These are phyloP conservation scores for Serrognathus titanus DNA, from an alignment of 2,888 invertebrate species.

Conservation along the genomic window DNA sequence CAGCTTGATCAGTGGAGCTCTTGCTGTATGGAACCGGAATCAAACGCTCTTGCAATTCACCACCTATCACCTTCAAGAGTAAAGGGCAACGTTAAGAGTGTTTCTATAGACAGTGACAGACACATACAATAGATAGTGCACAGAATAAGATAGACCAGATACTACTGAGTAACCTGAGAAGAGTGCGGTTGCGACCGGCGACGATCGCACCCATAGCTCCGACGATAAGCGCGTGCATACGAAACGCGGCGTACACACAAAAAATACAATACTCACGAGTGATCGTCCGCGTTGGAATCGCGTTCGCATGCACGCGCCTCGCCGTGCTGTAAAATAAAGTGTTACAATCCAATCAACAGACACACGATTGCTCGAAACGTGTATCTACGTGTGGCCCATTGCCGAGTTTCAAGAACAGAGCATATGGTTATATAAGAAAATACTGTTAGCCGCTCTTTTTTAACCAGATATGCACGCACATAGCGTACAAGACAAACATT, in stretches of 20 bases:
- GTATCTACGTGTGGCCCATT: constrained; percentile 45
- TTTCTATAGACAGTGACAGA: constrained; percentile 56
- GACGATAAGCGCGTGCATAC: constrained; percentile 22
- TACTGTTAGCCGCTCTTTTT: background rate
- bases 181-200: constrained; percentile 21
- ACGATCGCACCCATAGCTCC: constrained; percentile 5
- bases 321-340: constrained; percentile 37
- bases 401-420: constrained; percentile 47
- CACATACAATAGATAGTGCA: constrained; percentile 51
- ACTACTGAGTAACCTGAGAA: constrained; percentile 48
- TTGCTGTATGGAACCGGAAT: constrained; percentile 99
- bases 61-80: constrained; percentile 99
- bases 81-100: constrained; percentile 80
- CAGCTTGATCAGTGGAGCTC: constrained; percentile 99
- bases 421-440: constrained; percentile 23
- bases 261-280: background rate
- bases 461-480: background rate
- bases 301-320: constrained; percentile 31
- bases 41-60: constrained; percentile 99
- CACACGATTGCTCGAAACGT: constrained; percentile 51
- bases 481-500: background rate
- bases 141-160: constrained; percentile 53
- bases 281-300: background rate
- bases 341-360: constrained; percentile 46
- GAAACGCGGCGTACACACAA: background rate